Percentiles rank a stretch among this genome's conserved stretches.
These are phyloP conservation scores for Sacculina carcini DNA, from an alignment of 2,888 invertebrate genomes.

Conservation along the genomic window DNA sequence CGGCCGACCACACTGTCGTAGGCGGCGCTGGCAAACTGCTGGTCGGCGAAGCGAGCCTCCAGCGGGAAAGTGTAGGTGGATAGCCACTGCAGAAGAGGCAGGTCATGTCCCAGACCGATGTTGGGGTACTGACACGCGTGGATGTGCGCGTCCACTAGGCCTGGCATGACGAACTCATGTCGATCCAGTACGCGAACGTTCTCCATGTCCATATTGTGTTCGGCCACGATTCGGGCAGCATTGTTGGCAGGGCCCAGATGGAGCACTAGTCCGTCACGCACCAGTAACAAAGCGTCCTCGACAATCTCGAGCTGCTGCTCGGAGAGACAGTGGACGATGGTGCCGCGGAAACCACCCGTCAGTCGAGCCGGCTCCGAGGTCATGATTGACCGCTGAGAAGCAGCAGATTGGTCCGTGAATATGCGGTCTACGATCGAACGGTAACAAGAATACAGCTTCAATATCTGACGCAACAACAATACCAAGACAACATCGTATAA, in stretches of 20 bases:
- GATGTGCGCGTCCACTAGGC: constrained; percentile 65
- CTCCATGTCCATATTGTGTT: not conserved
- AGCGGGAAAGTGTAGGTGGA: constrained; percentile 58
- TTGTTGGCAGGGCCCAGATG: not conserved
- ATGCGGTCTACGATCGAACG: no score
- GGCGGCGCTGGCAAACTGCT: constrained; percentile 36
- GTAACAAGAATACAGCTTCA: no score
- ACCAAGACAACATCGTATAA: no score
- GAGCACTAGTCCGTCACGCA: not conserved
- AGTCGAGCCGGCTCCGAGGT: no score
- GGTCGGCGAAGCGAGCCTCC: constrained; percentile 41
- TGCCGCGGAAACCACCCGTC: no score
- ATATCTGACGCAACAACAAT: no score
- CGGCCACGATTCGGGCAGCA: not conserved
- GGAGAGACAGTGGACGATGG: constrained; percentile 19
- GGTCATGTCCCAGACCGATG: constrained; percentile 51
- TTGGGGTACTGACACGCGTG: constrained; percentile 76
- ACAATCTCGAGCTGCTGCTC: constrained; percentile 20
- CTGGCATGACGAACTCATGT: constrained; percentile 46
- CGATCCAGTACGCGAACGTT: not conserved
- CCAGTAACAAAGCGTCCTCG: constrained; percentile 22
- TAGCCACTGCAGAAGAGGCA: constrained; percentile 56
- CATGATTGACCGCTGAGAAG: no score
- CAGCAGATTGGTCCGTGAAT: no score
- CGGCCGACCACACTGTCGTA: constrained; percentile 53